phyloP scores from a whole-genome alignment of 2,113 vertebrate genomes.

The Strigops habroptila region DNA sequence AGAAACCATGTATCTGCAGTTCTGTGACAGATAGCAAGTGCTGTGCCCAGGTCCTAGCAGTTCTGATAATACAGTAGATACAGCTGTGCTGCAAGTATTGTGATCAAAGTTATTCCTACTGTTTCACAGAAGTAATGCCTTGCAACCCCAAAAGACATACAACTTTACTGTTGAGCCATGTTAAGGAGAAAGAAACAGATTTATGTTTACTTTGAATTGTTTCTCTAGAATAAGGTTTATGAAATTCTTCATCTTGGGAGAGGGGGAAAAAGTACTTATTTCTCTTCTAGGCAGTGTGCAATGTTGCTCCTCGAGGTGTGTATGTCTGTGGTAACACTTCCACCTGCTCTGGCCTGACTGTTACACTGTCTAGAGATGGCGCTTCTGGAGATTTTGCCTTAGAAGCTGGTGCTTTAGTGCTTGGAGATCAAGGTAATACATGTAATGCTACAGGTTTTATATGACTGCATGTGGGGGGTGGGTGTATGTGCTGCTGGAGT shows the following conservation, averaged over 20 bases:
- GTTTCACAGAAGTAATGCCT: not conserved
- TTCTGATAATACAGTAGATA: not conserved
- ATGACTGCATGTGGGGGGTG: no score
- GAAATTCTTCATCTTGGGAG: not conserved
- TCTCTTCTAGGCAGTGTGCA: conserved; percentile 86
- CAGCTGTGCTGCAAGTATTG: not conserved
- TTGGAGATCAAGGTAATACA: conserved; percentile 92
- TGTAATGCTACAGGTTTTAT: not conserved
- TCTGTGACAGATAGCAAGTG: not conserved
- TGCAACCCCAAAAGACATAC: not conserved
- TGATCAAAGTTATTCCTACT: not conserved
- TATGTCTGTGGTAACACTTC: conserved; percentile 98
- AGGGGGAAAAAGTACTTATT: not conserved
- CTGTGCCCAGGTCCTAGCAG: not conserved
- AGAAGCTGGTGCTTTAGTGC: conserved; percentile 94
- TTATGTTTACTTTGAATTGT: not conserved
- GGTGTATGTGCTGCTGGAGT: not conserved
- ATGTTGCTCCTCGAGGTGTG: conserved; percentile 90
- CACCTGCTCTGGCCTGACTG: conserved; percentile 91
- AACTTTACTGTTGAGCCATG: not conserved
- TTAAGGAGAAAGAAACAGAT: not conserved
- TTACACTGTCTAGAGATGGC: conserved; percentile 89
- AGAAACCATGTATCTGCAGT: not conserved
- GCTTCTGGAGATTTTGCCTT: conserved; percentile 92
- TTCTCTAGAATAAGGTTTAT: not conserved